Percentiles rank a stretch among this genome's conserved stretches.
phyloP scores from a whole-genome alignment of 2,797 vertebrate genomes.

The Trachops cirrhosus region DNA sequence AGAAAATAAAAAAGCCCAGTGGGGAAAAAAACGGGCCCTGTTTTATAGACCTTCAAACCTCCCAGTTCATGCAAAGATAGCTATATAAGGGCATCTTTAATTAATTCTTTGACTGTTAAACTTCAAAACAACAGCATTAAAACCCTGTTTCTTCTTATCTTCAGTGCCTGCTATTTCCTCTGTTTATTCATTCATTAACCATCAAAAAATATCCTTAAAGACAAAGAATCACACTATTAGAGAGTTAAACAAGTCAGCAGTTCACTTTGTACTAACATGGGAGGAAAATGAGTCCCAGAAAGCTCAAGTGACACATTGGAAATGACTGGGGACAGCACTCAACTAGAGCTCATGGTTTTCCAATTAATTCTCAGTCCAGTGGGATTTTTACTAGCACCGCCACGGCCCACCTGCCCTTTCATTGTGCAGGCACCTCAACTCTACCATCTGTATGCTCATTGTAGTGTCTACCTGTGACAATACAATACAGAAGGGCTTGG shows the following conservation, averaged over 20 bases:
- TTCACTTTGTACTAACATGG: neutral
- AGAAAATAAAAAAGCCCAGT: neutral
- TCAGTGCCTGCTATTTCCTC: neutral
- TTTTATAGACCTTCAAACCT: neutral
- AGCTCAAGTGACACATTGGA: neutral
- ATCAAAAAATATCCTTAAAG: neutral
- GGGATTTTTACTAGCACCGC: neutral
- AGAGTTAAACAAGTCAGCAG: neutral
- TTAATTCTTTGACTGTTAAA: neutral
- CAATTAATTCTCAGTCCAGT: neutral
- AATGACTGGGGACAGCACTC: neutral
- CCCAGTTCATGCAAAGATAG: neutral
- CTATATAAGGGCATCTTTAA: slow-evolving; percentile 6
- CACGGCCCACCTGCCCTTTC: neutral
- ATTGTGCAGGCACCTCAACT: neutral
- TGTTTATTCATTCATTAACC: neutral
- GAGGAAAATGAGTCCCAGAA: neutral
- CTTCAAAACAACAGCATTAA: slow-evolving; percentile 2
- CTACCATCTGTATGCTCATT: neutral
- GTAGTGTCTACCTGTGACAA: neutral
- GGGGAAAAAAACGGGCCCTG: neutral
- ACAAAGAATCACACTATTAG: neutral
- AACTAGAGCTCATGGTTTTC: neutral
- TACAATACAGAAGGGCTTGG: neutral
- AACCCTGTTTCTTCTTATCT: slow-evolving; percentile 1